Conservation (phyloP, 1,140 invertebrate species). For the Maniola jurtina region DNA sequence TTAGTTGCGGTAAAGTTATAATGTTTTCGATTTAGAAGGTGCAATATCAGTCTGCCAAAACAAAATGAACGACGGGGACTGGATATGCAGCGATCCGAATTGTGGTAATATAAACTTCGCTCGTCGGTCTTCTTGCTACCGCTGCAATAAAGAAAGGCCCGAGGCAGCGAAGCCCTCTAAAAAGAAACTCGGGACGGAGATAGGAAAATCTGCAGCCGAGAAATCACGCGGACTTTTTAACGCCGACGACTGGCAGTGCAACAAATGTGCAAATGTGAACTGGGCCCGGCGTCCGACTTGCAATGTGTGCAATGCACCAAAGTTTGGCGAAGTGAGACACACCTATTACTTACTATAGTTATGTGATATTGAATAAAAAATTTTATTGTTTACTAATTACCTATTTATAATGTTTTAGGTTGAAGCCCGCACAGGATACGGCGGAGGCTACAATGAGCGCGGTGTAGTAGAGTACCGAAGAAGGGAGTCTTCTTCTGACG, state of each 20-base stretch:
- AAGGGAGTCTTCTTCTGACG: constrained; percentile 90
- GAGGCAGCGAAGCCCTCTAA: constrained; percentile 80
- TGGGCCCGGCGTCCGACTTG: constrained; percentile 98
- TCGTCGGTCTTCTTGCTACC: constrained; percentile 92
- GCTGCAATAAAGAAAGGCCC: constrained; percentile 89
- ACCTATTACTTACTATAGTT: not conserved
- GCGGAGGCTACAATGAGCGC: constrained; percentile 95
- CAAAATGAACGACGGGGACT: constrained; percentile 77
- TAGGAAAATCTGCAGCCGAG: constrained; percentile 98
- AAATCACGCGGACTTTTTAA: constrained; percentile 98
- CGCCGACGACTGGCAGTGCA: constrained; percentile 99
- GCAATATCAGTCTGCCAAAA: constrained; percentile 30
- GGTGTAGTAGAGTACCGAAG: constrained; percentile 96
- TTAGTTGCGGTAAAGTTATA: constrained; percentile 22
- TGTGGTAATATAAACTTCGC: constrained; percentile 98
- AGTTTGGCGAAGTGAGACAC: constrained; percentile 89
- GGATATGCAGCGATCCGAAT: constrained; percentile 79
- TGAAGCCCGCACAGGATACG: constrained; percentile 88
- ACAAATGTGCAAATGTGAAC: constrained; percentile 99
- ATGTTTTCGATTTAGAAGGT: constrained; percentile 29
- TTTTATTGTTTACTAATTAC: not conserved
- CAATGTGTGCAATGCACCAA: constrained; percentile 99
- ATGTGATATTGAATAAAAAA: not conserved
- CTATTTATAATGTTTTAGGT: constrained; percentile 54
- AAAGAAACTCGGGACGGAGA: constrained; percentile 97